Base-by-base conservation (phyloP, 2,797 vertebrate species). In the Smutsia temminckii region DNA sequence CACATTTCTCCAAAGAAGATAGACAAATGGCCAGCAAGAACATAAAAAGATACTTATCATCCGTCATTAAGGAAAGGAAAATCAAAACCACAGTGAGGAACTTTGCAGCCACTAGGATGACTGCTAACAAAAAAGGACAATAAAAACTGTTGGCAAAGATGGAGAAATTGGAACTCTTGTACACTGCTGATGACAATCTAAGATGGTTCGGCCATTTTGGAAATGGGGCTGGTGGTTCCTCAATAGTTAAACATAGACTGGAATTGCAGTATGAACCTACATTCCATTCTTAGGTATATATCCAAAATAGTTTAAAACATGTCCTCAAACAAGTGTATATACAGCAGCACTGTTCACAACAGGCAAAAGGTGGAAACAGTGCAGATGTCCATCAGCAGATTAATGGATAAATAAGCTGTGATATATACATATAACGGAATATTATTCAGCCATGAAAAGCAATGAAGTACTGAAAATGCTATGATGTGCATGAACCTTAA, bases 1-100 rank as follows among this genome's bases (percentile, higher is more conserved):
- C 42, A 51, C 29, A 90, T 69, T 84, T 63, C 20, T 71, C 49
- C 46, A 71, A 91, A 74, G 21, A 86, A 87, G 18, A 79, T 32
- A 68, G 53, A 79, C 23, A 78, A 85, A 63, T 57, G 4, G 29
- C 40, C 32, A 64, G 37, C 9, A 61, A 49, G 18, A 29, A 89
- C 32, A 49, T 85, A 13, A 37, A 71, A 85, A 85, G 37, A 55
- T 66, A 8, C 34, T 80, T 86, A 66, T 72, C 46, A 57, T 87
- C n/a, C 25, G 32, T 71, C 34, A 91, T 86, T 49, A 86, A 16
- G 51, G 49, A 80, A 94, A 85, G 79, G 27, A 86, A 74, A 91
- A 79, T 72, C 34, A 90, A 79, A 94, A 85, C 29, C 64, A 88
- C 42, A 69, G 66, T 66, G 29, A 42, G 32, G 61, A 20, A 66